A percentile compares a stretch with the other conserved stretches of the same genome.
These are phyloP conservation scores for Enteromius unitaeniatus DNA, from an alignment of 2,797 vertebrate species.

Conservation along the genomic window DNA sequence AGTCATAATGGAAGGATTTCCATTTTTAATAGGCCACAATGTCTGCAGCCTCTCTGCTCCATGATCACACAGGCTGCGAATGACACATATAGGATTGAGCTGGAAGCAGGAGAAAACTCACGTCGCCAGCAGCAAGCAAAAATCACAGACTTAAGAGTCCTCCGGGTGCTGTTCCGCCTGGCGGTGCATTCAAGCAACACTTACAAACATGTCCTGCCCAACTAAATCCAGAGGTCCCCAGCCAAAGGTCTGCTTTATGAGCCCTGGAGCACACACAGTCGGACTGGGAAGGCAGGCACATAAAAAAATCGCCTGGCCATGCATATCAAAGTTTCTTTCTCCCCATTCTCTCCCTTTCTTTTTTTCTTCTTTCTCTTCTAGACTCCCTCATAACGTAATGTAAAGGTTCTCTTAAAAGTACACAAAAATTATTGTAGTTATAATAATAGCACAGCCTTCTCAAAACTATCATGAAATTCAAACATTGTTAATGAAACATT, in stretches of 20 bases:
- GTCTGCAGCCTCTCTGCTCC: slow-evolving; percentile 57
- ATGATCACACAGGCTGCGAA: slow-evolving; percentile 67
- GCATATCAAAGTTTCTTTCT: slow-evolving; percentile 69
- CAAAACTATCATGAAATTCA: background rate
- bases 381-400: background rate
- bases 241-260: slow-evolving; percentile 71
- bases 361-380: slow-evolving; percentile 1
- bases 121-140: slow-evolving; percentile 65
- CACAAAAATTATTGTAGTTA: background rate
- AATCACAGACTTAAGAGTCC: slow-evolving; percentile 73
- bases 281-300: slow-evolving; percentile 79
- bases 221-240: slow-evolving; percentile 66
- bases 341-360: background rate
- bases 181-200: slow-evolving; percentile 75
- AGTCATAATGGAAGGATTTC: slow-evolving; percentile 42
- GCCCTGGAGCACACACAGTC: slow-evolving; percentile 73
- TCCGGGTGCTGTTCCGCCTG: slow-evolving; percentile 70
- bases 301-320: slow-evolving; percentile 65
- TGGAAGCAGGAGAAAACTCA: slow-evolving; percentile 67
- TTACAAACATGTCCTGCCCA: slow-evolving; percentile 74
- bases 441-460: background rate
- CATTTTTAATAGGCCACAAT: slow-evolving; percentile 15
- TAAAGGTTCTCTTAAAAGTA: background rate
- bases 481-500: background rate
- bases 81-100: slow-evolving; percentile 64